Base-by-base conservation (phyloP, 2,113 vertebrate genomes). In the Polypterus senegalus region DNA sequence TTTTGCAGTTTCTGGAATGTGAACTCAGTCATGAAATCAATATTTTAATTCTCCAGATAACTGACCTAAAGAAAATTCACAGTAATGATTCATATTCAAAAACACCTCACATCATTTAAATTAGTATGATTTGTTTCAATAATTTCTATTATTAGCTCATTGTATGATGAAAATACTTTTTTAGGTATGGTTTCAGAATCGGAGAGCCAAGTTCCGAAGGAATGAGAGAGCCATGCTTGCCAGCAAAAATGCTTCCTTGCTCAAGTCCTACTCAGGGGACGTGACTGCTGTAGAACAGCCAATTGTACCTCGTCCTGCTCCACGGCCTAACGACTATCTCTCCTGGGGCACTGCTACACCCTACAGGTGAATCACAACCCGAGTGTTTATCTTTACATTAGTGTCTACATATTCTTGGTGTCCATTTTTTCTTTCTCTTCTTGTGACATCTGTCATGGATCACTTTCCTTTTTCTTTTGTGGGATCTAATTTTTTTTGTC, bases 141-240 rank as follows among this genome's bases (percentile, higher is more conserved):
- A 27, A 27, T 27, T 27, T 27, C 27, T 27, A 27, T 27, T 27
- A 27, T 27, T 27, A 27, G 27, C 27, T 27, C 27, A 27, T 27
- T 3, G 47, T 57, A 58, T n/a, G 9, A 63, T 9, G 43, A 49
- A 6, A 7, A 46, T 7, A 27, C 4, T 6, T 1, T 63, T 64
- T 49, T 75, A 98, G 94, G 96, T 98, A 63, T 98, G 95, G 96
- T 98, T 97, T 70, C 96, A 98, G 85, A 98, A 98, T 83, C 75
- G 96, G 63, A 86, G 96, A 74, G 96, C 96, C 27, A 98, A 98
- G 78, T 98, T 98, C 70, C 92, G 96, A 56, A 76, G 94, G 71
- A 98, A 97, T 0, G 94, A 98, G 82, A 79, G 96, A 61, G 92
- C 96, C 63, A 92, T 98, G 94, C 83, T 98, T 84, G 96, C 96